Percentiles rank a stretch among this genome's conserved stretches.
Conservation (phyloP, 1,140 invertebrate genomes). For the Paracyclopina nana region DNA sequence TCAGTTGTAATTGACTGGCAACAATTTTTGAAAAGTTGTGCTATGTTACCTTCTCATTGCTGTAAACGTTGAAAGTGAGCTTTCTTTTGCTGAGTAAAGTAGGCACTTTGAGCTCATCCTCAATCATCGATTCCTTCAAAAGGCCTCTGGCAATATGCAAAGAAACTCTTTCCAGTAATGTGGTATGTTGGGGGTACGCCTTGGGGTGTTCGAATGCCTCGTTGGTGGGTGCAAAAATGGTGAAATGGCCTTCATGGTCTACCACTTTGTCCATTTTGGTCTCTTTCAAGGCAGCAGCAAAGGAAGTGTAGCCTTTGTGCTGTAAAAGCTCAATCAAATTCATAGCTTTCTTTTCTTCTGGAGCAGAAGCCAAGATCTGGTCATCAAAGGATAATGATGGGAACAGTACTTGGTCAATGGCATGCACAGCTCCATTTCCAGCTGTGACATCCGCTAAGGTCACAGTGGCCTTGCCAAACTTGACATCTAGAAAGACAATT, state of each 20-base stretch:
- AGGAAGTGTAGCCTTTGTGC: neutral
- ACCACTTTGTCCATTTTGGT: neutral
- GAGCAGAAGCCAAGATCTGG: too few species aligned
- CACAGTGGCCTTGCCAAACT: neutral
- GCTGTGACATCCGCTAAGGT: neutral
- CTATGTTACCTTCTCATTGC: neutral
- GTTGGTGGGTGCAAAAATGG: neutral
- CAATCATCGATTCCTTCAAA: neutral
- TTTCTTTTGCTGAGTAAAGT: neutral
- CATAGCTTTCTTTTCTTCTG: constrained; percentile 2
- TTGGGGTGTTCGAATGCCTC: neutral
- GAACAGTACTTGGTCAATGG: neutral
- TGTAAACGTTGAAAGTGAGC: neutral
- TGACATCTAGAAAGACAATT: too few species aligned
- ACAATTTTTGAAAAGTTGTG: neutral
- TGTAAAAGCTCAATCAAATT: neutral
- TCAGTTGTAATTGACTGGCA: neutral
- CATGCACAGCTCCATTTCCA: neutral
- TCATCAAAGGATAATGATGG: neutral
- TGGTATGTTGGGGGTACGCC: neutral
- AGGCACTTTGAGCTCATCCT: neutral
- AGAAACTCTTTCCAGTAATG: neutral
- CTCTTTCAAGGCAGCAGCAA: neutral
- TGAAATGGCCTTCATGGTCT: neutral
- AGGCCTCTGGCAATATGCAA: neutral